Evolutionary conservation across 2,888 invertebrate genomes (phyloP).

Genomic region (Bugulina stolonifera): DNA sequence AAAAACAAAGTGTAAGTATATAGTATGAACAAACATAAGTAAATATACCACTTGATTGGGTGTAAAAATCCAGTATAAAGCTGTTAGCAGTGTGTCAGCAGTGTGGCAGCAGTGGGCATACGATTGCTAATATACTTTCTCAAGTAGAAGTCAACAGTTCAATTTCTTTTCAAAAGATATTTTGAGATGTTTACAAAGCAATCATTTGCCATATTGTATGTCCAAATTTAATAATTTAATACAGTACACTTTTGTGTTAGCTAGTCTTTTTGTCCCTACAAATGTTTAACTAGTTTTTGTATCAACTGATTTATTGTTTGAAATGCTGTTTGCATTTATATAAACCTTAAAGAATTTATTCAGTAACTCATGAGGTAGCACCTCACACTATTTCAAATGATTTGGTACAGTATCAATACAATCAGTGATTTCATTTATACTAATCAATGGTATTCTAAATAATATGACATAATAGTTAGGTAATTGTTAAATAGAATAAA

Average conservation of each 20-base stretch:
- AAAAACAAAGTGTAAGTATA: background rate
- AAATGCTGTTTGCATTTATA: slow-evolving; percentile 6
- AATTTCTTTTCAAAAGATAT: background rate
- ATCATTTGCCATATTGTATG: slow-evolving; percentile 18
- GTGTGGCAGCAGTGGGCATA: too few species aligned
- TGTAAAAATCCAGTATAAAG: background rate
- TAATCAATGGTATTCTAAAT: background rate
- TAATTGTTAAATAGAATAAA: background rate
- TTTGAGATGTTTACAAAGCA: background rate
- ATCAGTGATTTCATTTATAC: slow-evolving; percentile 1
- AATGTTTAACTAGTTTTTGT: slow-evolving; percentile 26
- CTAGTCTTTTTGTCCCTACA: background rate
- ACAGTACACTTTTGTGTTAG: slow-evolving; percentile 21
- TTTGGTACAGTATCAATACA: background rate
- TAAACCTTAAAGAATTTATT: background rate
- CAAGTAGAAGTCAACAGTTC: background rate
- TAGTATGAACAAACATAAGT: background rate
- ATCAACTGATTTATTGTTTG: slow-evolving; percentile 15
- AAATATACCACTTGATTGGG: background rate
- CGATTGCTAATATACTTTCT: background rate
- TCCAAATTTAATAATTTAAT: slow-evolving; percentile 13
- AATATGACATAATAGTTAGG: background rate
- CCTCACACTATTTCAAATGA: background rate
- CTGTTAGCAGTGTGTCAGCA: too few species aligned
- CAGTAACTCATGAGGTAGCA: background rate